A percentile compares a stretch with the other conserved stretches of the same genome.
phyloP scores from a whole-genome alignment of 2,888 invertebrate species.

The Biston stratarius region DNA sequence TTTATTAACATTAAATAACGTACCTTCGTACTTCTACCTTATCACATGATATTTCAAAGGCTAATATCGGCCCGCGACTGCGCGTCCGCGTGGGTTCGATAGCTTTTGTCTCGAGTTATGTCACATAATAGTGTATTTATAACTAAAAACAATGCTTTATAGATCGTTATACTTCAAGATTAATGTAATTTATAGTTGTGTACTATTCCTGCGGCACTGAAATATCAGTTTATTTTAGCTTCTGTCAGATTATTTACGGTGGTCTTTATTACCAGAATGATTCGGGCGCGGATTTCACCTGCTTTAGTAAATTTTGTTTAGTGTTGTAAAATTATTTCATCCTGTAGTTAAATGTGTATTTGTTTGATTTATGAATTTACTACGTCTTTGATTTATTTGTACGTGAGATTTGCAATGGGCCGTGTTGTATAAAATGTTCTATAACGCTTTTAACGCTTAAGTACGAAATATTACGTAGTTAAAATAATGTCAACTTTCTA shows the following conservation, averaged over 20 bases:
- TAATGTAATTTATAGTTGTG: conserved; percentile 32
- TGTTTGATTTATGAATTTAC: conserved; percentile 10
- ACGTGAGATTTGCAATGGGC: conserved; percentile 3
- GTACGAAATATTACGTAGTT: neutral
- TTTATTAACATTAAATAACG: neutral
- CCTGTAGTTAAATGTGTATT: conserved; percentile 5
- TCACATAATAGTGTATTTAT: conserved; percentile 42
- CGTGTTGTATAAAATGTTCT: neutral
- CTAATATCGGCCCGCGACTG: conserved; percentile 13
- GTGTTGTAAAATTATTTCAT: conserved; percentile 10
- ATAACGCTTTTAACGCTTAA: neutral
- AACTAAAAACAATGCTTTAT: conserved; percentile 38
- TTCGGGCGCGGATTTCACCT: conserved; percentile 17
- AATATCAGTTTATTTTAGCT: conserved; percentile 5
- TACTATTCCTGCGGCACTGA: conserved; percentile 28
- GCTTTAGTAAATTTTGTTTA: conserved; percentile 15
- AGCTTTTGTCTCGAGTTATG: conserved; percentile 33
- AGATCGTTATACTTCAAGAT: conserved; percentile 40
- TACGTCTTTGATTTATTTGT: neutral
- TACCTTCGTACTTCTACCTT: conserved; percentile 19
- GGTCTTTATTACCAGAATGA: conserved; percentile 9
- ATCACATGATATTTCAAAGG: conserved; percentile 31
- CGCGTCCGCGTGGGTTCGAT: conserved; percentile 31
- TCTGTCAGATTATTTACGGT: conserved; percentile 11
- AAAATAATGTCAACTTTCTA: too few species aligned